A percentile compares a stretch with the other conserved stretches of the same genome.
Conservation (phyloP, 2,888 invertebrate genomes). For the Cephus spinipes region DNA sequence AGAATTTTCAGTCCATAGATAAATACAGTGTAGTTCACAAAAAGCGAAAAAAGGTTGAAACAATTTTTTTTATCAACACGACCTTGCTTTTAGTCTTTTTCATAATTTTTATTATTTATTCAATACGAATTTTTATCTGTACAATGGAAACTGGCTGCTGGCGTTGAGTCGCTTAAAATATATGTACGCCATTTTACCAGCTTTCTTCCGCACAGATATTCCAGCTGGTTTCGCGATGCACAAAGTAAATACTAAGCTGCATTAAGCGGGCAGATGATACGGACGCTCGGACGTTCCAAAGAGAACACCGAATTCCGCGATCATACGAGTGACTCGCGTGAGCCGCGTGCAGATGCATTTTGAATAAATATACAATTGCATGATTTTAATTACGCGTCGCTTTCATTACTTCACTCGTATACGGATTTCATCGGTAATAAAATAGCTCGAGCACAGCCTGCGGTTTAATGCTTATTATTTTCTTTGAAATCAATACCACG, state of each 20-base stretch:
- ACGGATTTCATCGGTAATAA: not conserved
- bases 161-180: not conserved
- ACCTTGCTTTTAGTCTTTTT: too few relatives aligned
- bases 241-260: not conserved
- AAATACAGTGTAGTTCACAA: too few relatives aligned
- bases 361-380: not conserved
- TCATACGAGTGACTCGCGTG: not conserved
- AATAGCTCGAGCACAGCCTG: too few relatives aligned
- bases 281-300: not conserved
- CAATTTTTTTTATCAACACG: too few relatives aligned
- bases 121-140: too few relatives aligned
- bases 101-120: too few relatives aligned
- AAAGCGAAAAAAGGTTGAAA: too few relatives aligned
- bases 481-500: too few relatives aligned
- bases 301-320: not conserved
- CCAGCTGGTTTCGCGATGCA: not conserved
- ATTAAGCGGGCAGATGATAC: not conserved
- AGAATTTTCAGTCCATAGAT: too few relatives aligned
- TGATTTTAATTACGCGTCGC: not conserved
- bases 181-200: not conserved
- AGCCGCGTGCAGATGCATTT: too few relatives aligned
- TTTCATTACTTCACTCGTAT: not conserved
- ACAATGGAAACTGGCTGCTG: not conserved
- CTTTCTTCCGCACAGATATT: not conserved
- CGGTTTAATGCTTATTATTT: too few relatives aligned